phyloP scores from a whole-genome alignment of 2,797 vertebrate genomes.

The Pangasius macronema region DNA sequence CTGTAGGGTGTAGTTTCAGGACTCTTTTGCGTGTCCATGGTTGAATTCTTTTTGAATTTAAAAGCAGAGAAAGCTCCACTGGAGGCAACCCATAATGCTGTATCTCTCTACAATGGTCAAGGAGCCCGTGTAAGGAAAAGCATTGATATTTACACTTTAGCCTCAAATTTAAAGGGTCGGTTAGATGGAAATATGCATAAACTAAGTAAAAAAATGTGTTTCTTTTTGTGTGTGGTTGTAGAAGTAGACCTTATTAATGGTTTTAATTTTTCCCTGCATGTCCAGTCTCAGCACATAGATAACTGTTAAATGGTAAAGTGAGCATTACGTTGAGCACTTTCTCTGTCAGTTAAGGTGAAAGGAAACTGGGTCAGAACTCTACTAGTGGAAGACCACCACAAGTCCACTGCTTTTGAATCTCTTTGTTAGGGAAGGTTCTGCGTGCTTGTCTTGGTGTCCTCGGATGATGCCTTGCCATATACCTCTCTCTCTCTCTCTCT shows the following conservation, averaged over 20 bases:
- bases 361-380: not conserved
- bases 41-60: too few relatives aligned
- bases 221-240: not conserved
- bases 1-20: not conserved
- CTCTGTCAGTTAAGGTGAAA: not conserved
- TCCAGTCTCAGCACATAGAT: not conserved
- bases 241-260: not conserved
- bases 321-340: not conserved
- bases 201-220: not conserved
- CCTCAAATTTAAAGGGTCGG: not conserved
- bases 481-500: constrained; percentile 22
- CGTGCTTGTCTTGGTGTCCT: not conserved
- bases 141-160: not conserved
- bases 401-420: not conserved
- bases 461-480: not conserved
- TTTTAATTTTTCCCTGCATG: not conserved
- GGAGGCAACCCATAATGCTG: not conserved
- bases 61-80: not conserved
- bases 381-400: not conserved
- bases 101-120: not conserved
- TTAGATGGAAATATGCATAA: not conserved
- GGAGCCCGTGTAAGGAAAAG: not conserved
- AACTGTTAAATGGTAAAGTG: not conserved
- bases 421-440: constrained; percentile 6
- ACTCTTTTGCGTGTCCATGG: not conserved